Conservation (phyloP, 2,113 vertebrate species). For the Gymnocephalus cernua region DNA sequence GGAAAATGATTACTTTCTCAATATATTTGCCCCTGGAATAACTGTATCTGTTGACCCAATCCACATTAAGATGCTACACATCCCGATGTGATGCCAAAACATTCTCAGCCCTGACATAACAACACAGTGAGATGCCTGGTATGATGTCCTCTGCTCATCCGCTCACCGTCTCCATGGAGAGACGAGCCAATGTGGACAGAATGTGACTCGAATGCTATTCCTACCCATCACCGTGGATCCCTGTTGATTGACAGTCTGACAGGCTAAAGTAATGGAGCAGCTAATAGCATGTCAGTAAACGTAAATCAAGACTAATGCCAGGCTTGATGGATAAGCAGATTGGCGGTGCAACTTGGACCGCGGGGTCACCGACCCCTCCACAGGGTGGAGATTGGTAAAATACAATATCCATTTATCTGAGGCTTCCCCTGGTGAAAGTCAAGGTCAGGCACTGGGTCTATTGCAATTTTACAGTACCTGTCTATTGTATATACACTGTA, state of each 20-base stretch:
- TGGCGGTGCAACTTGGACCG: constrained; percentile 43
- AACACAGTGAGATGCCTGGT: constrained; percentile 60
- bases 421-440: constrained; percentile 41
- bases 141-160: constrained; percentile 69
- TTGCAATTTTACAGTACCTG: constrained; percentile 16
- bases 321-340: constrained; percentile 62
- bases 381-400: constrained; percentile 55
- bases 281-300: constrained; percentile 81
- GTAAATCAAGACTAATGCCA: constrained; percentile 80
- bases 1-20: constrained; percentile 51
- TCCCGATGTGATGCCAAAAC: constrained; percentile 35
- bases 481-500: not conserved
- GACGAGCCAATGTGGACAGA: constrained; percentile 55
- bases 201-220: constrained; percentile 63
- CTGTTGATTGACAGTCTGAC: constrained; percentile 80
- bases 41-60: constrained; percentile 54
- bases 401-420: constrained; percentile 52
- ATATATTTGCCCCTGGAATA: constrained; percentile 45
- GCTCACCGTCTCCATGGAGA: constrained; percentile 53
- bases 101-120: constrained; percentile 47
- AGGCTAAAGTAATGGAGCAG: constrained; percentile 80
- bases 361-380: constrained; percentile 59
- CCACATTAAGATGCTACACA: constrained; percentile 56
- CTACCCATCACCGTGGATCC: constrained; percentile 68
- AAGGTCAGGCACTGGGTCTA: constrained; percentile 58